Conservation (phyloP, 1,140 invertebrate genomes). For the Heliconius congener region DNA sequence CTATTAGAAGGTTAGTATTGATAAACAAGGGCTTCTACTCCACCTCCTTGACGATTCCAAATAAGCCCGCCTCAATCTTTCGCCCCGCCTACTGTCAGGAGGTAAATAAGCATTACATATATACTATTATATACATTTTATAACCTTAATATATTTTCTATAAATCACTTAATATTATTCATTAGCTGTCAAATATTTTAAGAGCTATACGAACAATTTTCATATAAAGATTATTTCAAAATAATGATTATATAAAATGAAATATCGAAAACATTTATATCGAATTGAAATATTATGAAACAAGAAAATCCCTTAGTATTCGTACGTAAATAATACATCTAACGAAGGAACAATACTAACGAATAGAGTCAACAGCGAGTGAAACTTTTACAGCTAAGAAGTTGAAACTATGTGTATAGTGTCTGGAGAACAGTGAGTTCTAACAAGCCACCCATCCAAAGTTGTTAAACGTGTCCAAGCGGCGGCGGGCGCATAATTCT, state of each 20-base stretch:
- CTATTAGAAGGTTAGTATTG: conserved; percentile 46
- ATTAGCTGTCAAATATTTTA: not conserved
- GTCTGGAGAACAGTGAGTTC: conserved; percentile 58
- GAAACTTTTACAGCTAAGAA: conserved; percentile 71
- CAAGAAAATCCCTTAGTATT: not conserved
- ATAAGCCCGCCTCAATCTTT: conserved; percentile 75
- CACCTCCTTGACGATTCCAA: conserved; percentile 76
- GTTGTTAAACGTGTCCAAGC: conserved; percentile 63
- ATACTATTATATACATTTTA: conserved; percentile 50
- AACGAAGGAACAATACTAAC: conserved; percentile 55
- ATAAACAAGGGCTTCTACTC: conserved; percentile 69
- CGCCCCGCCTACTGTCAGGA: conserved; percentile 70
- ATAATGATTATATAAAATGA: not conserved
- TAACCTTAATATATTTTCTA: conserved; percentile 5
- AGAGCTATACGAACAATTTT: not conserved
- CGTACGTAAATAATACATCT: conserved; percentile 24
- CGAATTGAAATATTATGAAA: not conserved
- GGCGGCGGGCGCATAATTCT: conserved; percentile 59
- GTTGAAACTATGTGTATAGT: conserved; percentile 68
- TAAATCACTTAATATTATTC: not conserved
- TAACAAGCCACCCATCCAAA: conserved; percentile 74
- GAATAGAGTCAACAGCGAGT: conserved; percentile 65
- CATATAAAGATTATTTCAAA: not conserved
- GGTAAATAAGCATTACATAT: conserved; percentile 69
- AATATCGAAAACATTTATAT: not conserved